Conservation (phyloP, 2,888 invertebrate genomes). For the Monopis laevigella region DNA sequence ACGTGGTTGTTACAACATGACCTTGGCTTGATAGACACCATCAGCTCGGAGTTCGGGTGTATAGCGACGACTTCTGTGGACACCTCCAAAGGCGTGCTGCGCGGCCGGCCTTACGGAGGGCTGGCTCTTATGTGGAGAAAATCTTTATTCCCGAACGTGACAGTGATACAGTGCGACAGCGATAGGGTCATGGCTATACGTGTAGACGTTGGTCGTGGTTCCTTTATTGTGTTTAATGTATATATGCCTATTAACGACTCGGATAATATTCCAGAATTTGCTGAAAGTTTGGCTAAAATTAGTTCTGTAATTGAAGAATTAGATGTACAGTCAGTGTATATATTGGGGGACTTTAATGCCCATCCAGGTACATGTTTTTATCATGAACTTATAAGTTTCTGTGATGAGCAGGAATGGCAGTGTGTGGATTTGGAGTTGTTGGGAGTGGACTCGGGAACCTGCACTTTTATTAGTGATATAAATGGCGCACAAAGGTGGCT, state of each 20-base stretch:
- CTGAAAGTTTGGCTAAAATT: constrained; percentile 12
- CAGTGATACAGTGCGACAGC: constrained; percentile 8
- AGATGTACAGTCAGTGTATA: constrained; percentile 10
- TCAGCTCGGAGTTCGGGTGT: constrained; percentile 7
- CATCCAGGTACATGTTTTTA: constrained; percentile 13
- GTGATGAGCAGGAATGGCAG: constrained; percentile 12
- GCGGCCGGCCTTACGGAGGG: constrained; percentile 12
- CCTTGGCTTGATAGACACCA: background rate
- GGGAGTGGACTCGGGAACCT: constrained; percentile 11
- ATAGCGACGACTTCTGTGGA: constrained; percentile 11
- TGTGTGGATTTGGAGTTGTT: constrained; percentile 16
- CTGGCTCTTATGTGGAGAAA: constrained; percentile 13
- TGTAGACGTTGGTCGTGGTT: background rate
- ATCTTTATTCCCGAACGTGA: background rate
- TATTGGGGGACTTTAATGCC: constrained; percentile 13
- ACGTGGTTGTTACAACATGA: constrained; percentile 14
- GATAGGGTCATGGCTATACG: background rate
- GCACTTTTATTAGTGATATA: constrained; percentile 14
- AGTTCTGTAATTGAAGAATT: constrained; percentile 14
- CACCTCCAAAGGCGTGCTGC: constrained; percentile 8
- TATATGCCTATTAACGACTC: constrained; percentile 11
- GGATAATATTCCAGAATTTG: constrained; percentile 11
- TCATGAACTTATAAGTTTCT: constrained; percentile 16
- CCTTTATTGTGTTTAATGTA: constrained; percentile 1
- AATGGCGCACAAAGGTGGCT: constrained; percentile 15